phyloP scores from a whole-genome alignment of 2,888 invertebrate species.

The Drosophila kuntzei region DNA sequence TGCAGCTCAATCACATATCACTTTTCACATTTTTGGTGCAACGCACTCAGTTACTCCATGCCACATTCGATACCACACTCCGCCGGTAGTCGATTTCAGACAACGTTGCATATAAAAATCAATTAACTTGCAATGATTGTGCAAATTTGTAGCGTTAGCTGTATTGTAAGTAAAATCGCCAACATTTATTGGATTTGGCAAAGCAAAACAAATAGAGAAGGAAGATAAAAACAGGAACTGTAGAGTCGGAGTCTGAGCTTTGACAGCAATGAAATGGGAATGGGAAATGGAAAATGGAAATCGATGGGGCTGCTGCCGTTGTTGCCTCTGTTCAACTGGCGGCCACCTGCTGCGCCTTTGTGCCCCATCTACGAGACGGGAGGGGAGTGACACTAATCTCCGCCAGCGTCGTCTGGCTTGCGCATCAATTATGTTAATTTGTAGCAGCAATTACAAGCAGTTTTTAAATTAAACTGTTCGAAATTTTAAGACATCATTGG shows the following conservation, averaged over 20 bases:
- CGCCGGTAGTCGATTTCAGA: constrained; percentile 24
- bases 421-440: constrained; percentile 79
- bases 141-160: constrained; percentile 55
- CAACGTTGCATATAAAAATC: constrained; percentile 70
- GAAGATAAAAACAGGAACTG: constrained; percentile 15
- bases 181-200: constrained; percentile 77
- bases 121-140: constrained; percentile 77
- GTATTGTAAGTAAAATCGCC: constrained; percentile 55
- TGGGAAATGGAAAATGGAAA: constrained; percentile 64
- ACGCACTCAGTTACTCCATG: not conserved
- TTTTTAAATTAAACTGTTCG: constrained; percentile 52
- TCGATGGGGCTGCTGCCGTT: constrained; percentile 57
- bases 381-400: constrained; percentile 37
- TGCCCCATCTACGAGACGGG: constrained; percentile 11
- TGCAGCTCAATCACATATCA: constrained; percentile 33
- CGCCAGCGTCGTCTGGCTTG: constrained; percentile 44
- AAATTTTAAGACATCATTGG: constrained; percentile 35
- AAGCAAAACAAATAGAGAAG: constrained; percentile 39
- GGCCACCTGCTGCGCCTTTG: constrained; percentile 77
- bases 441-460: constrained; percentile 71
- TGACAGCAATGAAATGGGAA: constrained; percentile 50
- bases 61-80: constrained; percentile 1
- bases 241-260: constrained; percentile 30
- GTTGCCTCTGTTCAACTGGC: constrained; percentile 14
- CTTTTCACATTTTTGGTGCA: not conserved